Base-by-base conservation (phyloP, 2,888 invertebrate genomes). In the Periphyllus acericola region DNA sequence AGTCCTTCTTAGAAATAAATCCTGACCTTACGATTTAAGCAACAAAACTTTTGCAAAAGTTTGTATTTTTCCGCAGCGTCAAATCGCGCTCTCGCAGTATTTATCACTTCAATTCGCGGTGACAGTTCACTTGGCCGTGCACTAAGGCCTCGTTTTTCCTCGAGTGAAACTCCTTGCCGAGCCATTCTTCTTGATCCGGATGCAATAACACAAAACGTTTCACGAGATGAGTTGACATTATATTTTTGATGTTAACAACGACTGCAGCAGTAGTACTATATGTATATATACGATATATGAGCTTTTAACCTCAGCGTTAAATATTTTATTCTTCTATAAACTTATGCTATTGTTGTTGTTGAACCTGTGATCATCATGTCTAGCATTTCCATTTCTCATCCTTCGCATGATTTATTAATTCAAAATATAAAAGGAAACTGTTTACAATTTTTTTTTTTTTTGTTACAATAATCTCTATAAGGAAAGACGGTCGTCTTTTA, bases 191-290 rank as follows among this genome's bases (percentile, higher is more conserved):
- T 17, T 1, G 55, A 60, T 34, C 55, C 34, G 25, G n/a, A 80
- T 40, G 55, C 60, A 60, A 75, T 29, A 83, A 66, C 36, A 83
- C 74, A 32, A 83, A 29, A 60, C 75, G 25, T 60, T 66, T 40
- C 25, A 4, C 40, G 25, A 75, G 29, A 60, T 29, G 40, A 66
- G 66, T 75, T 75, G 75, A 83, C 75, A 66, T 76, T 40, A 76
- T 75, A 40, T 60, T 83, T 75, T 75, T 25, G 83, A 76, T 32
- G 66, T 76, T 83, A 6, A 66, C 40, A 60, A 40, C 29, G 17
- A 72, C n/a, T 40, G 36, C n/a, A 34, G 52, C 82, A 82, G 29
- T 46, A 46, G 14, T 46, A 46, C 46, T 36, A 36, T 36, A 36
- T 6, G n/a, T n/a, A n/a, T n/a, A n/a, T n/a, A n/a, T n/a, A n/a